Conservation (phyloP, 2,113 vertebrate genomes). For the Colius striatus region DNA sequence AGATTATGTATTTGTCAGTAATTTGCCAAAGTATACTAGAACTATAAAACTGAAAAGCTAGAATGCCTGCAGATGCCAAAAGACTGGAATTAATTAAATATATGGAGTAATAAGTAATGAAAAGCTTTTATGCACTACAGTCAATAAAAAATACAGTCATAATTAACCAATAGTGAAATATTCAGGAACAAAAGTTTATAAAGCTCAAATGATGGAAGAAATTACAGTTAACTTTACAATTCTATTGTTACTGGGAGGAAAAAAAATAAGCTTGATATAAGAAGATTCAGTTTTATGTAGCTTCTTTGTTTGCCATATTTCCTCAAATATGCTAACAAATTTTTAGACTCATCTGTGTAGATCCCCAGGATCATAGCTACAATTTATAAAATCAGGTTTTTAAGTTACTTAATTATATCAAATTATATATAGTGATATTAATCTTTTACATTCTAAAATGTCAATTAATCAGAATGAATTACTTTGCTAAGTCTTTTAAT, state of each 20-base stretch:
- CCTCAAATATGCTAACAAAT: neutral
- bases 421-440: rapidly evolving
- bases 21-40: neutral
- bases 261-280: neutral
- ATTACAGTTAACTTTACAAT: neutral
- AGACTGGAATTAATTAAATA: neutral
- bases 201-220: neutral
- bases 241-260: neutral
- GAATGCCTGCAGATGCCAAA: neutral
- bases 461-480: neutral
- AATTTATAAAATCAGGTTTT: neutral
- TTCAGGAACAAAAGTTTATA: neutral
- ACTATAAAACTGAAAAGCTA: neutral
- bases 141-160: neutral
- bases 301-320: neutral
- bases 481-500: neutral
- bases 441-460: neutral
- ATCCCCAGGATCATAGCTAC: neutral
- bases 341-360: neutral
- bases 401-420: neutral
- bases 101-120: neutral
- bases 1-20: neutral
- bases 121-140: neutral
- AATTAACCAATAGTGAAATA: neutral
- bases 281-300: neutral